Percentiles rank a stretch among this genome's conserved stretches.
Conservation (phyloP, 1,140 invertebrate species). For the Cherax destructor region DNA sequence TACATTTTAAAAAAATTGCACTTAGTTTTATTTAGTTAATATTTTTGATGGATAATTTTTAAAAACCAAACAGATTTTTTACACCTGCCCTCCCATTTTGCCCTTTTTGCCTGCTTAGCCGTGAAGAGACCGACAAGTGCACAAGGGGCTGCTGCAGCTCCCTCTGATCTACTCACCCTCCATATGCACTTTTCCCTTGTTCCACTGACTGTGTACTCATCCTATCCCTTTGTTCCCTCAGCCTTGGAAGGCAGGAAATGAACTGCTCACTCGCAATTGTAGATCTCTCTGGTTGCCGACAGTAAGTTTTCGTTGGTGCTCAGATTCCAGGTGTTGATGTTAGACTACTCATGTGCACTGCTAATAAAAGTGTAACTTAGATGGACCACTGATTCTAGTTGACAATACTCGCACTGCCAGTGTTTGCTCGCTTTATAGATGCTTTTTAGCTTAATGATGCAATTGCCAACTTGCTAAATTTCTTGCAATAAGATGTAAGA, state of each 20-base stretch:
- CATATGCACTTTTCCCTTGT: background rate
- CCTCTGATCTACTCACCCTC: background rate
- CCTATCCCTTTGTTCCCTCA: constrained; percentile 49
- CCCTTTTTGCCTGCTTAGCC: background rate
- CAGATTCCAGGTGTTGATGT: background rate
- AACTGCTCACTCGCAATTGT: constrained; percentile 24
- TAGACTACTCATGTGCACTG: background rate
- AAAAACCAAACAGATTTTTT: background rate
- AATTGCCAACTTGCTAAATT: background rate
- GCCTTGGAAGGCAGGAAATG: constrained; percentile 45
- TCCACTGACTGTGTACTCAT: background rate
- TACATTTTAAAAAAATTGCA: background rate
- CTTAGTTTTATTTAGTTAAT: background rate
- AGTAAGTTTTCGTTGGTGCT: constrained; percentile 19
- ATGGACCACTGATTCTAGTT: background rate
- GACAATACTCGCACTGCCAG: background rate
- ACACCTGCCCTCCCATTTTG: background rate
- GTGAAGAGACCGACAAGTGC: too few relatives aligned
- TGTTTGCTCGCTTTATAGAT: constrained; percentile 33
- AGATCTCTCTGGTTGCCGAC: constrained; percentile 40
- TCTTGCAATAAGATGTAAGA: background rate
- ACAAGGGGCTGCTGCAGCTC: background rate
- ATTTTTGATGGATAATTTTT: background rate
- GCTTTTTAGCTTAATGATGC: constrained; percentile 35
- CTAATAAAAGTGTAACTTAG: background rate